phyloP scores from a whole-genome alignment of 1,140 invertebrate species.

The Palaemon carinicauda region DNA sequence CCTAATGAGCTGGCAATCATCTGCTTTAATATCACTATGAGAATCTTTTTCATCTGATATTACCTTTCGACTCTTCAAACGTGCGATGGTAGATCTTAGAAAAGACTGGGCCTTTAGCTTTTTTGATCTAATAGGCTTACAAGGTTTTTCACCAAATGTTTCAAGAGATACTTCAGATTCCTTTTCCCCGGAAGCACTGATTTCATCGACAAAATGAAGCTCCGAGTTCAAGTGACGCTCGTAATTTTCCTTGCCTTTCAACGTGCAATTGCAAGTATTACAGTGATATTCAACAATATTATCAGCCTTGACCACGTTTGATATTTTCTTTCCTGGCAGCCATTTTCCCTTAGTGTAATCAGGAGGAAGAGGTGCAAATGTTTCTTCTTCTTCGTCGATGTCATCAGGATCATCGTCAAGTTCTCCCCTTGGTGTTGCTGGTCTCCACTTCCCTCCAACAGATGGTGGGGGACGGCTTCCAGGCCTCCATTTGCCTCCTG shows the following conservation, averaged over 20 bases:
- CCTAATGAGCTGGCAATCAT: not conserved
- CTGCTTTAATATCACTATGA: not conserved
- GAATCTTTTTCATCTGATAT: not conserved
- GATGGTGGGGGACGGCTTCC: slow-evolving; percentile 41
- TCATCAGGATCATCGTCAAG: slow-evolving; percentile 26
- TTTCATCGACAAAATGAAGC: slow-evolving; percentile 30
- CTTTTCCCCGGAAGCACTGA: slow-evolving; percentile 18
- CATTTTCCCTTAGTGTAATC: slow-evolving; percentile 47
- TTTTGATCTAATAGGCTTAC: slow-evolving; percentile 36
- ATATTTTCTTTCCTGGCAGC: slow-evolving; percentile 49
- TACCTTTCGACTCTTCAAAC: slow-evolving; percentile 40
- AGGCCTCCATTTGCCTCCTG: slow-evolving; percentile 50
- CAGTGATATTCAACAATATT: slow-evolving; percentile 35
- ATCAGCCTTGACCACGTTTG: slow-evolving; percentile 34
- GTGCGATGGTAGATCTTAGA: slow-evolving; percentile 31
- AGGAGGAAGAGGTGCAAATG: slow-evolving; percentile 25
- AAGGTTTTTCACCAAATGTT: not conserved
- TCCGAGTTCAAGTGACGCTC: slow-evolving; percentile 40
- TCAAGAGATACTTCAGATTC: not conserved
- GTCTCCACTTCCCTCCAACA: slow-evolving; percentile 45
- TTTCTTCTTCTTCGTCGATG: slow-evolving; percentile 8
- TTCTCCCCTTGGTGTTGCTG: slow-evolving; percentile 25
- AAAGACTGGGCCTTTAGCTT: slow-evolving; percentile 29
- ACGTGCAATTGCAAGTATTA: slow-evolving; percentile 27
- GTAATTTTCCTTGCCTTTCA: slow-evolving; percentile 31